Base-by-base conservation (phyloP, 1,140 invertebrate species). In the Drosophila pseudoobscura region DNA sequence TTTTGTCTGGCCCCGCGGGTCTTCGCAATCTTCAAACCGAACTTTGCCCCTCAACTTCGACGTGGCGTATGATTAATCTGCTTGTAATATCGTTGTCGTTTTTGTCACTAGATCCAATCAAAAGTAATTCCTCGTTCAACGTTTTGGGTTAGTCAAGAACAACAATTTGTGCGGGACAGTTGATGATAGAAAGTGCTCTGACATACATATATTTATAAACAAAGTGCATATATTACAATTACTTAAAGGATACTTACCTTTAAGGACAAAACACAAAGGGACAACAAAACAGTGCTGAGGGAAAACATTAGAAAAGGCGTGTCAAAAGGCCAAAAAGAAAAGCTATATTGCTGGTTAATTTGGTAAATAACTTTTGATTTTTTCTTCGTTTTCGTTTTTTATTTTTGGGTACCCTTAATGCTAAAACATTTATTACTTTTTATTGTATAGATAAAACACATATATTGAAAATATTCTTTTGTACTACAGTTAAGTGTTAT, bases 401-500 rank as follows among this genome's bases (percentile, higher is more conserved):
- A 62, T 72, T 60, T 74, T 73, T 54, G 63, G 70, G 66, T 41
- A 75, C 73, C 79, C 80, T 82, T 72, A 82, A 75, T 73, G 56
- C 76, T 70, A 75, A 63, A 58, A 56, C 65, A 70, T 69, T 58
- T 69, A 66, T 72, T 68, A 69, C 50, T 69, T 69, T 68, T 49
- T 39, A 39, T 69, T 68, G 49, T 39, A 39, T 55, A 44, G 52
- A 64, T 69, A 69, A 75, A 75, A 75, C 62, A 75, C 62, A 62
- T 55, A 72, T 69, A 70, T 75, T 49, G 64, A 75, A 82, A 72
- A 72, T 61, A 64, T 68, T 62, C 51, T 77, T 85, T 85, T 85
- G 82, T 85, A 85, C 82, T 85, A 85, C 82, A 78, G 50, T 68
- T 69, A 56, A 49, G 51, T 52, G 82, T 85, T 82, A 87, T 29